Percentiles rank a stretch among this genome's conserved stretches.
Conservation (phyloP, 2,888 invertebrate species). For the Brachyptera putata region DNA sequence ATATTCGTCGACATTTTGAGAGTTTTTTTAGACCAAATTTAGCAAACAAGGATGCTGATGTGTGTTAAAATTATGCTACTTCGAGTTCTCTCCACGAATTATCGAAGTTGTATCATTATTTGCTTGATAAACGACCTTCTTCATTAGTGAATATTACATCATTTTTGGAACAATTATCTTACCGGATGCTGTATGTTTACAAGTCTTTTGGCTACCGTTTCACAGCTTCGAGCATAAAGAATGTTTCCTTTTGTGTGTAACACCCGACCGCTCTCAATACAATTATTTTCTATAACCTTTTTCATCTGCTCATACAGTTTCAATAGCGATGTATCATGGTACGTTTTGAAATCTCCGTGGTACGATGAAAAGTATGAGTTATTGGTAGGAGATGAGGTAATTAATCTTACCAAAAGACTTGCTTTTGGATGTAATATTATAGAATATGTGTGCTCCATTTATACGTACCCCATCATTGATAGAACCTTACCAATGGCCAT, state of each 20-base stretch:
- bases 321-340: neutral
- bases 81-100: no score
- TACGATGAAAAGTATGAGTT: neutral
- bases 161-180: neutral
- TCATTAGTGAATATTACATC: no score
- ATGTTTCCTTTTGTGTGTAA: conserved; percentile 9
- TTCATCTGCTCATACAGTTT: neutral
- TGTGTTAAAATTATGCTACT: no score
- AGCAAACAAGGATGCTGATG: no score
- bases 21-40: no score
- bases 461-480: neutral
- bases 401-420: no score
- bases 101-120: no score
- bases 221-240: neutral
- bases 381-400: neutral
- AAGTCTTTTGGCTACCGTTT: conserved; percentile 14
- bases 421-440: no score
- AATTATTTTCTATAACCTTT: neutral
- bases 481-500: neutral
- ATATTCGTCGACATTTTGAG: no score
- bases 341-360: neutral
- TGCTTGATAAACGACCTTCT: no score
- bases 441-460: no score
- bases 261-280: neutral
- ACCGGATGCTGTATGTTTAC: conserved; percentile 18